phyloP scores from a whole-genome alignment of 2,113 vertebrate genomes.

The Micronisus gabar region DNA sequence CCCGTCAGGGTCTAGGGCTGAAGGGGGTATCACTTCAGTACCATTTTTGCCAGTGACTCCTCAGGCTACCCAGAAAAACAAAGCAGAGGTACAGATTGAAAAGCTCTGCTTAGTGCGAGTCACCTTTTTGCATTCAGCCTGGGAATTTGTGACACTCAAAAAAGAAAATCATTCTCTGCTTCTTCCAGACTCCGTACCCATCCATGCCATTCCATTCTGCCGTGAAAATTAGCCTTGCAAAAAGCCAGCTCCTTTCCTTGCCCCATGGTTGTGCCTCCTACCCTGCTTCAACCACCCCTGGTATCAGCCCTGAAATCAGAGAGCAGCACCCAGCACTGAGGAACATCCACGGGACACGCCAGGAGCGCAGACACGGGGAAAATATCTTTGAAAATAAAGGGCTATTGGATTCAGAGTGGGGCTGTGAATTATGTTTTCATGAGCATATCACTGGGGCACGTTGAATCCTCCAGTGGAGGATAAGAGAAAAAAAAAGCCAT shows the following conservation, averaged over 20 bases:
- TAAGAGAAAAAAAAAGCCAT: not conserved
- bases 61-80: not conserved
- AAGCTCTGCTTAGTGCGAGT: not conserved
- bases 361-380: not conserved
- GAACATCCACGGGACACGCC: not conserved
- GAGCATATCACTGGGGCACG: fast-evolving
- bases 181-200: not conserved
- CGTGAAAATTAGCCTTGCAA: not conserved
- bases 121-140: not conserved
- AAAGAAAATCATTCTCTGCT: not conserved
- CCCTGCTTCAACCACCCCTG: not conserved
- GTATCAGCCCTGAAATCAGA: not conserved
- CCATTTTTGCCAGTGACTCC: not conserved
- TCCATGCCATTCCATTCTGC: not conserved
- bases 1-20: not conserved
- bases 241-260: not conserved
- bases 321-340: fast-evolving
- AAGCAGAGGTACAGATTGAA: not conserved
- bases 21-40: not conserved
- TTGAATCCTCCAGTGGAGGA: not conserved
- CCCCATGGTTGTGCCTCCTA: not conserved
- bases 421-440: not conserved
- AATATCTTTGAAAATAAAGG: not conserved
- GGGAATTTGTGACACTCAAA: not conserved
- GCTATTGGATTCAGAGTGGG: not conserved